Evolutionary conservation across 2,797 vertebrate species (phyloP).

Genomic region (Carcharodon carcharias): DNA sequence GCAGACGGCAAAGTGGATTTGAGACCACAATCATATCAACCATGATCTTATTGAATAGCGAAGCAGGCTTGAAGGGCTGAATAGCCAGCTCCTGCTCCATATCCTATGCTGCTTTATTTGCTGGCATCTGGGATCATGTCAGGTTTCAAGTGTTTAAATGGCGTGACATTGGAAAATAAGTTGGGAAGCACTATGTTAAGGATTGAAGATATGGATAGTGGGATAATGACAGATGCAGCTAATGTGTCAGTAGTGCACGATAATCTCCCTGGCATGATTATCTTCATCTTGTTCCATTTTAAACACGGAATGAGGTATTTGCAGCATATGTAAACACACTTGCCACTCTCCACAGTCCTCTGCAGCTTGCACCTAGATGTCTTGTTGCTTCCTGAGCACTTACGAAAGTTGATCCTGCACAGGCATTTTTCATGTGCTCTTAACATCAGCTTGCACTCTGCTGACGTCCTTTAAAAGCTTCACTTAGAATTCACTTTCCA

Average conservation of each 20-base stretch:
- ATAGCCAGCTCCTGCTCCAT: too few relatives aligned
- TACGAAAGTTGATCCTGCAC: not conserved
- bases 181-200: too few relatives aligned
- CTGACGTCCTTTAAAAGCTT: not conserved
- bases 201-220: too few relatives aligned
- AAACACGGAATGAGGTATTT: not conserved
- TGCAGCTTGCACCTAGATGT: not conserved
- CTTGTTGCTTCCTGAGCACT: not conserved
- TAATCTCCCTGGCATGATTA: not conserved
- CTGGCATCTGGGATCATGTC: too few relatives aligned
- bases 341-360: not conserved
- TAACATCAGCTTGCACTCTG: not conserved
- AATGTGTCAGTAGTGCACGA: not conserved
- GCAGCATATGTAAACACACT: not conserved
- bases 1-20: too few relatives aligned
- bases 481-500: not conserved
- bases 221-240: too few relatives aligned
- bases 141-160: too few relatives aligned
- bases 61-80: too few relatives aligned
- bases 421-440: not conserved
- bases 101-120: too few relatives aligned
- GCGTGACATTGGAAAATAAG: too few relatives aligned
- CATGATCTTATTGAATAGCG: too few relatives aligned
- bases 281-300: not conserved
- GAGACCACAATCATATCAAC: too few relatives aligned